Evolutionary conservation across 2,113 vertebrate genomes (phyloP).

Genomic region (Antechinus flavipes): DNA sequence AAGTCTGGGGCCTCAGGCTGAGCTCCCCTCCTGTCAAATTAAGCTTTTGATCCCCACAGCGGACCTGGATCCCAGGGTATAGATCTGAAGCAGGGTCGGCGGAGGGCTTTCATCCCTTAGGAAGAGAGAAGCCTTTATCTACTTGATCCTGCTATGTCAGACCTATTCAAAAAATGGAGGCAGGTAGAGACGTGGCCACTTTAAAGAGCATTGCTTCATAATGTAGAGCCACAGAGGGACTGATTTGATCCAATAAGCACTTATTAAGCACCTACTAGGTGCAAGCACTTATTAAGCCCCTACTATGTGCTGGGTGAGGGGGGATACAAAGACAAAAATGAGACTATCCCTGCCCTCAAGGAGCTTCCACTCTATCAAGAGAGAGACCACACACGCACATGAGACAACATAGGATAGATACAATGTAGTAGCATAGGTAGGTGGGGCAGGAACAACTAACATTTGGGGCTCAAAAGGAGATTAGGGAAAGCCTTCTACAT

Average conservation of each 20-base stretch:
- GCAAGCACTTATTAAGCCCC: background rate
- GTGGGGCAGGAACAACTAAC: background rate
- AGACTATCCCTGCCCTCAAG: background rate
- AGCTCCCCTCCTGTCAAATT: background rate
- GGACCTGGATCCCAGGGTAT: background rate
- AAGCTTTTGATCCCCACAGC: background rate
- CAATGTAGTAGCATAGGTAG: background rate
- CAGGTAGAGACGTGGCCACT: background rate
- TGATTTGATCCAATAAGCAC: background rate
- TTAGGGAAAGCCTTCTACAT: background rate
- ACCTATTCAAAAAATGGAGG: background rate
- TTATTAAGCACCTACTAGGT: background rate
- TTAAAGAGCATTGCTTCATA: background rate
- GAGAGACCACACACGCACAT: background rate
- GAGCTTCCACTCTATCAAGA: background rate
- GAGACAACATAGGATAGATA: background rate
- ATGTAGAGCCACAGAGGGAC: background rate
- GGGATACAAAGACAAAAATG: background rate
- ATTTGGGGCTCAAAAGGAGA: background rate
- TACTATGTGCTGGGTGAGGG: background rate
- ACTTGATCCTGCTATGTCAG: background rate
- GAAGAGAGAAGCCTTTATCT: background rate
- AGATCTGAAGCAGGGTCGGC: background rate
- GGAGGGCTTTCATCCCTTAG: background rate
- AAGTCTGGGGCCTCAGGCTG: background rate